Base-by-base conservation (phyloP, 2,797 vertebrate species). In the Diceros bicornis region DNA sequence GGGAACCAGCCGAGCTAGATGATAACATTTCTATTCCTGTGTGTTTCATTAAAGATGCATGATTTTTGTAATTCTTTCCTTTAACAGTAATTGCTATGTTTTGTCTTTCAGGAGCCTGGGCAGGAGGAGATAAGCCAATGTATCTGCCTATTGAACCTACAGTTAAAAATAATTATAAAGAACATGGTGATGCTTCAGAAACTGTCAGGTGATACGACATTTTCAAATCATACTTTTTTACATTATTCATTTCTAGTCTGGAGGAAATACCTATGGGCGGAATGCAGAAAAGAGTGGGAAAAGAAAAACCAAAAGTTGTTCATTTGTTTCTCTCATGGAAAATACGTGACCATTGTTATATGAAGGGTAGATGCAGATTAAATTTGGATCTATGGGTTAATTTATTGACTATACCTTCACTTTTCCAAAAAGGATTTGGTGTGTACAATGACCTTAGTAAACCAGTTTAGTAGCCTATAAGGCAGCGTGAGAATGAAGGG, bases 41-140 rank as follows among this genome's bases (percentile, higher is more conserved):
- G 77, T 89, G 86, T 96, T 98, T 97, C 87, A 97, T 97, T 97
- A 97, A 98, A 97, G 94, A 94, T 97, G 96, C 57, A 97, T 97
- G 96, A 78, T 96, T 97, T 97, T 97, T 97, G 68, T 94, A 97
- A 97, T 96, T 98, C 84, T 97, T 97, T 94, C 79, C 93, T 97
- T 98, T 97, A 96, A 97, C 92, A 97, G 97, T 97, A 97, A 97
- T 97, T 97, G 97, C 93, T 97, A 57, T 95, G 91, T 97, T 98
- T 98, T 97, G 83, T 97, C 96, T 96, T 98, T 98, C 79, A 97
- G 97, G 81, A 96, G 90, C 87, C 94, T 97, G 94, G 89, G 72
- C 84, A 95, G 87, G 68, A 97, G 81, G 96, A 97, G 96, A 98
- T 97, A 97, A 97, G 96, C 91, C 83, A 90, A 88, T 95, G 82